These are phyloP conservation scores for Aphis gossypii DNA, from an alignment of 1,140 invertebrate species.

Conservation along the genomic window DNA sequence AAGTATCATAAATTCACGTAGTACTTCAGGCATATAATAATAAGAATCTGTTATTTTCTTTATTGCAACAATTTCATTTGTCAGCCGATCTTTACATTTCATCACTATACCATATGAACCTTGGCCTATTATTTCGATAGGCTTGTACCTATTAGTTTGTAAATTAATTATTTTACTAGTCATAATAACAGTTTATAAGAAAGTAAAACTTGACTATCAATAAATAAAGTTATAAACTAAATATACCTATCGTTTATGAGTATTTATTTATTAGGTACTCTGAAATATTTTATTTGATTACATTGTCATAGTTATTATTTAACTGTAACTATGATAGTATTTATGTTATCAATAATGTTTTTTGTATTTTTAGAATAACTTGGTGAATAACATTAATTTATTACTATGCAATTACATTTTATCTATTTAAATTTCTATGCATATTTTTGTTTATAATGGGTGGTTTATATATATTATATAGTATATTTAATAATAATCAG, in stretches of 20 bases:
- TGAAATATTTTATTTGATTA: neutral
- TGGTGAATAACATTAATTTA: too few species aligned
- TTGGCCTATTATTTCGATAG: constrained; percentile 26
- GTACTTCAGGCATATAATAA: neutral
- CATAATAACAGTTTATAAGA: neutral
- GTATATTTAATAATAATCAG: too few species aligned
- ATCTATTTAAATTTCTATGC: too few species aligned
- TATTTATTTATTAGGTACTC: neutral
- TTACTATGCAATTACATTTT: too few species aligned
- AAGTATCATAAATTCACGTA: constrained; percentile 35
- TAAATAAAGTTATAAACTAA: neutral
- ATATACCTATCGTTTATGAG: neutral
- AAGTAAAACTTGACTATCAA: neutral
- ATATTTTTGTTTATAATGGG: too few species aligned
- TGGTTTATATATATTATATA: too few species aligned
- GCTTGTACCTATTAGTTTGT: neutral
- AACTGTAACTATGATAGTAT: neutral
- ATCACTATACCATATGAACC: constrained; percentile 28
- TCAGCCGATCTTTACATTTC: constrained; percentile 29
- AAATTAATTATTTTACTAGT: neutral
- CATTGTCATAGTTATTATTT: constrained; percentile 5
- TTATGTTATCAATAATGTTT: too few species aligned
- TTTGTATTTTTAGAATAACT: too few species aligned
- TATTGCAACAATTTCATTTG: constrained; percentile 39
- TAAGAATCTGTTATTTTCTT: constrained; percentile 33